phyloP scores from a whole-genome alignment of 2,888 invertebrate species.

The Coronaproctus castanopsis region DNA sequence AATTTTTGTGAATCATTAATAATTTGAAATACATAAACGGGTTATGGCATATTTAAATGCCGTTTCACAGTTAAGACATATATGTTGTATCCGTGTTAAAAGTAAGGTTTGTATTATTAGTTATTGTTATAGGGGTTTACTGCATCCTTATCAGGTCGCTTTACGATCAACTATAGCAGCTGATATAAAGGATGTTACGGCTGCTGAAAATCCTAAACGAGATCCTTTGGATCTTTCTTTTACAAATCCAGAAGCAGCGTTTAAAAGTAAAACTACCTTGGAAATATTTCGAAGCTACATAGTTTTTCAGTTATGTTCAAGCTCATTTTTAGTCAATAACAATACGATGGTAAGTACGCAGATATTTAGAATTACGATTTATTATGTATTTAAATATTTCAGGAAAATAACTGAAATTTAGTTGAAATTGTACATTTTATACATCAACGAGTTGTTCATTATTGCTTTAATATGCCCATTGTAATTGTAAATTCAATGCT shows the following conservation, averaged over 20 bases:
- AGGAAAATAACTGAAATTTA: too few relatives aligned
- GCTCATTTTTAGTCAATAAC: slow-evolving; percentile 70
- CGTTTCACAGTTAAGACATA: background rate
- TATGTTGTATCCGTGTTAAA: background rate
- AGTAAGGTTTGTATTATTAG: too few relatives aligned
- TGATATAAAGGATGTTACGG: slow-evolving; percentile 3
- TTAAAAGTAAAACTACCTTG: slow-evolving; percentile 84
- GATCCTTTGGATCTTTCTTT: slow-evolving; percentile 71
- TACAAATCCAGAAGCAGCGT: slow-evolving; percentile 72
- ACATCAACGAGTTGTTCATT: too few relatives aligned
- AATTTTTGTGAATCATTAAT: too few relatives aligned
- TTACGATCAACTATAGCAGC: slow-evolving; percentile 5
- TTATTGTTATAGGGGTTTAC: too few relatives aligned
- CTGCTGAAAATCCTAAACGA: slow-evolving; percentile 15
- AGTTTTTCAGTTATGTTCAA: slow-evolving; percentile 78
- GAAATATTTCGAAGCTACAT: slow-evolving; percentile 76
- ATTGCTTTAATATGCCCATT: too few relatives aligned
- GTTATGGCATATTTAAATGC: background rate
- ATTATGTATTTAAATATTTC: too few relatives aligned
- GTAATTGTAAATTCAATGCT: too few relatives aligned
- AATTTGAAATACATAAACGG: too few relatives aligned
- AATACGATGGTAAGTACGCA: slow-evolving; percentile 68
- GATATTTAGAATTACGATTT: too few relatives aligned
- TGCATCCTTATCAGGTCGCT: background rate
- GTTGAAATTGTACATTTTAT: too few relatives aligned